These are phyloP conservation scores for Brassicogethes aeneus DNA, from an alignment of 2,888 invertebrate genomes.

Conservation along the genomic window DNA sequence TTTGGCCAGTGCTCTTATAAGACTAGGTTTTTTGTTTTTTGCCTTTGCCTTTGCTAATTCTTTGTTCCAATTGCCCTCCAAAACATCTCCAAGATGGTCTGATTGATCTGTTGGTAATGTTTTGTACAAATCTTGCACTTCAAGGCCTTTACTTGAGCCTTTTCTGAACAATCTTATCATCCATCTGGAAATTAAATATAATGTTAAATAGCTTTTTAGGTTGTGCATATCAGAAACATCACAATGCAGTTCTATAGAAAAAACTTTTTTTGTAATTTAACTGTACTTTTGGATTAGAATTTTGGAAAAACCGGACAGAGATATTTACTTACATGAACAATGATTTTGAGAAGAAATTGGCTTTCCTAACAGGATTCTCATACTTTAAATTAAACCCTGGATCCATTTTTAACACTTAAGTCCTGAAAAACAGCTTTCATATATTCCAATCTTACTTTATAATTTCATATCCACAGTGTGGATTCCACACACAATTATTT, in stretches of 20 bases:
- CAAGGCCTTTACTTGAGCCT: slow-evolving; percentile 51
- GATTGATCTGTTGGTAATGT: slow-evolving; percentile 53
- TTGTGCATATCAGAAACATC: too few species aligned
- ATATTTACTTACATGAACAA: slow-evolving; percentile 27
- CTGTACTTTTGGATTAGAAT: too few species aligned
- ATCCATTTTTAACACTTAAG: too few species aligned
- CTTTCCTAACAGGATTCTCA: slow-evolving; percentile 48
- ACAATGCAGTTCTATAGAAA: too few species aligned
- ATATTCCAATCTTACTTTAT: too few species aligned
- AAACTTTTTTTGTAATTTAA: too few species aligned
- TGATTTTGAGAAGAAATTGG: slow-evolving; percentile 52
- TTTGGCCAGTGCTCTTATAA: slow-evolving; percentile 14
- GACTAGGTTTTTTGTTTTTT: slow-evolving; percentile 13
- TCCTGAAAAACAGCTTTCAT: too few species aligned
- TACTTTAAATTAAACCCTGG: slow-evolving; percentile 14
- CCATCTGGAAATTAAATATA: slow-evolving; percentile 28
- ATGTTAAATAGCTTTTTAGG: too few species aligned
- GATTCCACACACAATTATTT: too few species aligned
- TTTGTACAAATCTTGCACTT: slow-evolving; percentile 55
- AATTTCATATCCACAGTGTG: too few species aligned
- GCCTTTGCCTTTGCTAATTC: slow-evolving; percentile 10
- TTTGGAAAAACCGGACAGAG: too few species aligned
- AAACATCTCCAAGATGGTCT: slow-evolving; percentile 49
- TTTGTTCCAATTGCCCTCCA: slow-evolving; percentile 46
- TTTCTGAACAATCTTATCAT: slow-evolving; percentile 38